Evolutionary conservation across 2,113 vertebrate genomes (phyloP), one percentile per base, ranked within the genome.

Genomic region (Mugil cephalus): DNA sequence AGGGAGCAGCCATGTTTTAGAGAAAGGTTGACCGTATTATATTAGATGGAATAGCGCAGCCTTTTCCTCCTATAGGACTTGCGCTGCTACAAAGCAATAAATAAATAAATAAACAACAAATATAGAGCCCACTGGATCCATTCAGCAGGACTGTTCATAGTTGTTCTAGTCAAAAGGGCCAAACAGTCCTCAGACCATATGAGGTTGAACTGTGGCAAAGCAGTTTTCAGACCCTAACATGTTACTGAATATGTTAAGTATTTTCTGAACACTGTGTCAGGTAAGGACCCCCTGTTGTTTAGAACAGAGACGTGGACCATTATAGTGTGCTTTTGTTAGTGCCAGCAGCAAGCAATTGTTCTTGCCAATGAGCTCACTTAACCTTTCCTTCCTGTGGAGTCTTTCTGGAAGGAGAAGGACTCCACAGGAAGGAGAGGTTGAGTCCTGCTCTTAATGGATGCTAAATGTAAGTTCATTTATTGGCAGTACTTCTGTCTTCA

Each of bases 271-370:
- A 53, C 55, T 66, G 60, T 82, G 18, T 73, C 50, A 47, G 70
- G 50, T 66, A 72, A 79, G 47, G 71, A 78, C 81, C 69, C 58
- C 81, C 81, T 47, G 15, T 77, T 85, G 83, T 83, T 87, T 65
- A 66, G 46, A 60, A 36, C 53, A 62, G 24, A 73, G 60, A 17
- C 38, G 58, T 40, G 47, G 69, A 48, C 48, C 66, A 70, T 74
- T 80, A 80, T 13, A 48, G 15, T 35, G 12, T 46, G 45, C 66
- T 64, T 68, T 48, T 76, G 60, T 67, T 45, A 4, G 12, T 63
- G 69, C 69, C 51, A 46, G 63, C 66, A 87, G 82, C 58, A 59
- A 65, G 62, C 61, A 74, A 82, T 80, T 80, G 78, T 67, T 69
- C 39, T 72, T 70, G 66, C 62, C 64, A 69, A n/a, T 71, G 60